Evolutionary conservation across 2,888 invertebrate species (phyloP).

Genomic region (Augochlorella aurata): DNA sequence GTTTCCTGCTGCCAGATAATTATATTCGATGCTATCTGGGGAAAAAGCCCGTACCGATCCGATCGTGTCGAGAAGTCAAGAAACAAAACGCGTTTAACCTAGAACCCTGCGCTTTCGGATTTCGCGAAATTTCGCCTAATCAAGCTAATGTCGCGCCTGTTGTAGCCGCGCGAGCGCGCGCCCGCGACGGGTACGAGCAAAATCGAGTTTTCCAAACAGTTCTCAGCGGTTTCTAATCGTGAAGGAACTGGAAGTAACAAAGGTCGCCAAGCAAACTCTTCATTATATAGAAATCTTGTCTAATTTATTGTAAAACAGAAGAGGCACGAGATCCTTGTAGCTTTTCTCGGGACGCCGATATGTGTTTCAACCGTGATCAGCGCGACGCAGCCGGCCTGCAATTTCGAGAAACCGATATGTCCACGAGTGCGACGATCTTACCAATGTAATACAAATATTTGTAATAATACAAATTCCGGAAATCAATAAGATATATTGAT

Average conservation of each 20-base stretch:
- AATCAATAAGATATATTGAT: constrained; percentile 8
- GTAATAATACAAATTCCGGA: constrained; percentile 5
- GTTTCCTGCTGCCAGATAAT: constrained; percentile 72
- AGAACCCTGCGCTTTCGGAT: constrained; percentile 1
- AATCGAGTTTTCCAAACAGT: neutral
- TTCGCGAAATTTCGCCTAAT: constrained; percentile 2
- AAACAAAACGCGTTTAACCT: constrained; percentile 21
- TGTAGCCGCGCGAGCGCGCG: neutral
- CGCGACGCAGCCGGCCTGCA: neutral
- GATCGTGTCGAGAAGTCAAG: constrained; percentile 37
- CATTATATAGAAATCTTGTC: constrained; percentile 53
- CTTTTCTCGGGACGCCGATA: constrained; percentile 16
- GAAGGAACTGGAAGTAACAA: constrained; percentile 42
- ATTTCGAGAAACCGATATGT: constrained; percentile 13
- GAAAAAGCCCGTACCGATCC: constrained; percentile 47
- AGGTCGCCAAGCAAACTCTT: constrained; percentile 44
- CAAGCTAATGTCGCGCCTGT: no score
- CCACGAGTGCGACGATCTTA: neutral
- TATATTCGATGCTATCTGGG: constrained; percentile 62
- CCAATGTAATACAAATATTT: no score
- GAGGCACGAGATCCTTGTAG: constrained; percentile 50
- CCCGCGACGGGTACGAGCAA: neutral
- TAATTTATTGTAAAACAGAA: constrained; percentile 63
- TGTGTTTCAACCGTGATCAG: constrained; percentile 9
- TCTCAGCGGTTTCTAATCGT: constrained; percentile 11